These are phyloP conservation scores for Petrocephalus schoutedeni DNA, from an alignment of 2,797 vertebrate species.

Conservation along the genomic window DNA sequence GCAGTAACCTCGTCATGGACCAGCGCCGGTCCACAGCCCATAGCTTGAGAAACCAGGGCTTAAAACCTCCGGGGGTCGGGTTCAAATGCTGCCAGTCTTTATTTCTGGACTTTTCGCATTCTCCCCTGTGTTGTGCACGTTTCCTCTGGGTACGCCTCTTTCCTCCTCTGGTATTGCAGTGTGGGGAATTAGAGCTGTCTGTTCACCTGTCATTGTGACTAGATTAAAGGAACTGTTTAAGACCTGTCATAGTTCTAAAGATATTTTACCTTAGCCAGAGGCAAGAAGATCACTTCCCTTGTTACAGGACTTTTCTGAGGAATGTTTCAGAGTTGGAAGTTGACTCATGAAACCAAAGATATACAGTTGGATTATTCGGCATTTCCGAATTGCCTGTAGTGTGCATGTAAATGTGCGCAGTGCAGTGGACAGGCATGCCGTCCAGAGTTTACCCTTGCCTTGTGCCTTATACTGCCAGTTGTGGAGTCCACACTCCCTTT, in stretches of 20 bases:
- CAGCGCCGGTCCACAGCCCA: no score
- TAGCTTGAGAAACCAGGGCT: no score
- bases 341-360: background rate
- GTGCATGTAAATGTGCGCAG: background rate
- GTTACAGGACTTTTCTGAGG: background rate
- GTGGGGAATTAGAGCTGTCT: background rate
- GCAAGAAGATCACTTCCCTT: background rate
- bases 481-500: background rate
- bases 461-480: background rate
- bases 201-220: background rate
- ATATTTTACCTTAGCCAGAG: background rate
- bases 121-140: background rate
- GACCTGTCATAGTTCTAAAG: background rate
- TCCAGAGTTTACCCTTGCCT: background rate
- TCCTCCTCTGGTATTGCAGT: background rate
- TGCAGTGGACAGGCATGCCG: background rate
- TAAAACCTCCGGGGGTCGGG: background rate
- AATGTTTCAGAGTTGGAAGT: background rate
- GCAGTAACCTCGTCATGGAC: no score
- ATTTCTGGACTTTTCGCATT: background rate
- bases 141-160: background rate
- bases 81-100: background rate
- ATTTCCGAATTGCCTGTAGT: background rate
- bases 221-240: background rate
- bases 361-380: background rate